Percentiles rank a stretch among this genome's conserved stretches.
Evolutionary conservation across 2,888 invertebrate species (phyloP).

Genomic region (Apamea crenata): DNA sequence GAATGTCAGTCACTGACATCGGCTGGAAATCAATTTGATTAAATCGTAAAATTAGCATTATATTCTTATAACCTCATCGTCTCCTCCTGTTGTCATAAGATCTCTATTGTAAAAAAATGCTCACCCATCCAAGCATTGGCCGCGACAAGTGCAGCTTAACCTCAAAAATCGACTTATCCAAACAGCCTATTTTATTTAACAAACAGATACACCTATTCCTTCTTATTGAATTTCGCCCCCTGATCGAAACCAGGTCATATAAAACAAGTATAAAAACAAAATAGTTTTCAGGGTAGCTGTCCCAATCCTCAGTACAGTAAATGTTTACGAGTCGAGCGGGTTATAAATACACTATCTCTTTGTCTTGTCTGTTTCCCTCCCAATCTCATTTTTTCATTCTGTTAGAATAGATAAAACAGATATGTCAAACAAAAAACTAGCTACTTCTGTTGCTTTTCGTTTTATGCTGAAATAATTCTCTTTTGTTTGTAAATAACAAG

Average conservation of each 20-base stretch:
- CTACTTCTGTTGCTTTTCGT: background rate
- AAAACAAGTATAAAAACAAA: constrained; percentile 41
- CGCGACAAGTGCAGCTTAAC: background rate
- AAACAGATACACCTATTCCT: background rate
- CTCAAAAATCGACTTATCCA: background rate
- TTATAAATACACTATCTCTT: constrained; percentile 58
- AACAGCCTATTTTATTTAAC: background rate
- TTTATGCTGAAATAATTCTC: constrained; percentile 5
- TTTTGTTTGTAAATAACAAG: constrained; percentile 12
- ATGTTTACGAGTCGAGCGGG: constrained; percentile 60
- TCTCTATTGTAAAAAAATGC: background rate
- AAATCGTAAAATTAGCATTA: background rate
- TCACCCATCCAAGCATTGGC: background rate
- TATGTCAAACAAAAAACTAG: constrained; percentile 20
- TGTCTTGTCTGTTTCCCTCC: constrained; percentile 44
- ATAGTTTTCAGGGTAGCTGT: constrained; percentile 52
- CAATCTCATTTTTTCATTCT: constrained; percentile 61
- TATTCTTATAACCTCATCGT: background rate
- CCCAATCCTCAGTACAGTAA: constrained; percentile 54
- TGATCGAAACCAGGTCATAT: constrained; percentile 6
- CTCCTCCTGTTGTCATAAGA: no score
- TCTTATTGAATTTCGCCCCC: constrained; percentile 16
- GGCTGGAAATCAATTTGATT: no score
- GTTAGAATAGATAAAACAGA: constrained; percentile 41
- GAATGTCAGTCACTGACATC: no score